phyloP scores from a whole-genome alignment of 2,113 vertebrate genomes.

The Salvelinus namaycush region DNA sequence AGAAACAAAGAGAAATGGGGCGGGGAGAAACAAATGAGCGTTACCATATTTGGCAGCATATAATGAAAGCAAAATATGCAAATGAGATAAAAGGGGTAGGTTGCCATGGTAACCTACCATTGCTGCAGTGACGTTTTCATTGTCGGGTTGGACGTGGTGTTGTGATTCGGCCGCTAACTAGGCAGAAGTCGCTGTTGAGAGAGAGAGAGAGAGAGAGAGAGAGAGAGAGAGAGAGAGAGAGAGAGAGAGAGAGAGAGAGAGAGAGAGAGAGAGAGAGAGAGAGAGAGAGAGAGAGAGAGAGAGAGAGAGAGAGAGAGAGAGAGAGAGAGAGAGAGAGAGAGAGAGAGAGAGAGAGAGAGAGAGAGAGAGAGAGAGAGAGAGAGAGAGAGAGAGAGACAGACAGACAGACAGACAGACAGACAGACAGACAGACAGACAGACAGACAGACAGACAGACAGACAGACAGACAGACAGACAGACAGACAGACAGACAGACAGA shows the following conservation, averaged over 20 bases:
- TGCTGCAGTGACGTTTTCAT: constrained; percentile 15
- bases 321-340: too few species aligned
- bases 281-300: too few species aligned
- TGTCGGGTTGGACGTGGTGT: constrained; percentile 66
- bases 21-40: constrained; percentile 5
- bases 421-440: too few species aligned
- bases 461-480: constrained; percentile 31
- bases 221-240: too few species aligned
- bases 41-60: constrained; percentile 66
- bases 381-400: too few species aligned
- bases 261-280: too few species aligned
- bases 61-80: constrained; percentile 72
- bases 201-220: too few species aligned
- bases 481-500: constrained; percentile 40
- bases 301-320: too few species aligned
- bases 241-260: too few species aligned
- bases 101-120: constrained; percentile 69
- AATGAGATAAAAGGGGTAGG: constrained; percentile 65
- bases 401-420: not conserved
- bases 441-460: not conserved
- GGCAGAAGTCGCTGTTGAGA: constrained; percentile 48
- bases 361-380: too few species aligned
- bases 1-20: too few species aligned
- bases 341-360: too few species aligned
- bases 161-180: constrained; percentile 65